phyloP scores from a whole-genome alignment of 1,140 invertebrate species.

The Lordiphosa collinella region DNA sequence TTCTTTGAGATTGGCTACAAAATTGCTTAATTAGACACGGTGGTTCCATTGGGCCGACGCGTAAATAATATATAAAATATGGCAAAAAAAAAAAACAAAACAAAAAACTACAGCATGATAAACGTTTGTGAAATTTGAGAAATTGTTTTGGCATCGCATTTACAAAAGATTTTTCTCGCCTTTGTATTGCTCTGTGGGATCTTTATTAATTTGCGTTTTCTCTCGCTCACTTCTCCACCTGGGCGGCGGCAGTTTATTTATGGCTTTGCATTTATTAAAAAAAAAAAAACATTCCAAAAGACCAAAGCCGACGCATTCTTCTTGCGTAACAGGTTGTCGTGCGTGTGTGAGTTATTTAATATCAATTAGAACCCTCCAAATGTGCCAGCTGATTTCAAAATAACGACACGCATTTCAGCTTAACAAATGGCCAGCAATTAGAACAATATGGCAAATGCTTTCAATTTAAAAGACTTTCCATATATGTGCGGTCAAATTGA shows the following conservation, averaged over 20 bases:
- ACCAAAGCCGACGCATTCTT: conserved; percentile 9
- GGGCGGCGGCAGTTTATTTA: conserved; percentile 71
- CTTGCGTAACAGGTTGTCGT: conserved; percentile 57
- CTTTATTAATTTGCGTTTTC: conserved; percentile 52
- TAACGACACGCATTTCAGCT: conserved; percentile 68
- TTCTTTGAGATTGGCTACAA: conserved; percentile 51
- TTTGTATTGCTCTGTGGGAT: conserved; percentile 26
- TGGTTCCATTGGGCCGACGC: conserved; percentile 48
- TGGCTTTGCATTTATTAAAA: conserved; percentile 76
- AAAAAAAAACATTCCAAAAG: conserved; percentile 7
- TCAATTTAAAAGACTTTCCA: conserved; percentile 60
- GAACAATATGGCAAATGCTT: conserved; percentile 70
- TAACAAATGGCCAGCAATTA: conserved; percentile 71
- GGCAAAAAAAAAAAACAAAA: conserved; percentile 23
- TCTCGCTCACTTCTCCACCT: conserved; percentile 22
- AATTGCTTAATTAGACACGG: conserved; percentile 75
- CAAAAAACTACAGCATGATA: conserved; percentile 46
- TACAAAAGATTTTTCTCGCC: conserved; percentile 36
- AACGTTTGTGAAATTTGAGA: conserved; percentile 69
- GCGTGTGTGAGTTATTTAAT: conserved; percentile 62
- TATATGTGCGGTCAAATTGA: conserved; percentile 37
- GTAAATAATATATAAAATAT: conserved; percentile 75
- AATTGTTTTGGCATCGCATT: conserved; percentile 36
- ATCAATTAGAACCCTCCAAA: conserved; percentile 56
- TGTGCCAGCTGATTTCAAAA: conserved; percentile 69